A percentile compares a stretch with the other conserved stretches of the same genome.
Evolutionary conservation across 2,113 vertebrate species (phyloP).

Genomic region (Cyrtonyx montezumae): DNA sequence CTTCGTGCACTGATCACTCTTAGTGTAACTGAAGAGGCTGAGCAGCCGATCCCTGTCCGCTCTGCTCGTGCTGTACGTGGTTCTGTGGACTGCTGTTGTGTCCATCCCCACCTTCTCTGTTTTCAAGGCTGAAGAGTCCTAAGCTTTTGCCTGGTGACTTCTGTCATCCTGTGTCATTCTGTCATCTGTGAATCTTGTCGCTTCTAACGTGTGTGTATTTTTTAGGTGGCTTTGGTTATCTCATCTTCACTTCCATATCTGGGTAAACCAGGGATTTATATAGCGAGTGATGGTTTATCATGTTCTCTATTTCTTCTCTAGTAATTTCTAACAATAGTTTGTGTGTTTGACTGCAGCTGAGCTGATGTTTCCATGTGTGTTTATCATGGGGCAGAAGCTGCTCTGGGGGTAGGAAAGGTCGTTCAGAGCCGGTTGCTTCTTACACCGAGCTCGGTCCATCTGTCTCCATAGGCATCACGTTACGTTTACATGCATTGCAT

Average conservation of each 20-base stretch:
- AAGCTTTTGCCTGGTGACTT: background rate
- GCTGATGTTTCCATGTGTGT: background rate
- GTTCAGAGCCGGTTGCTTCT: background rate
- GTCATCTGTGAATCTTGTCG: background rate
- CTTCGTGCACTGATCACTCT: rapidly evolving
- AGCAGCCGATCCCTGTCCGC: background rate
- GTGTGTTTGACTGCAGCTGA: background rate
- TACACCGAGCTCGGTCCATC: background rate
- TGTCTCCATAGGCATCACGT: background rate
- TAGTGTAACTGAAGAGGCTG: background rate
- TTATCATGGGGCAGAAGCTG: background rate
- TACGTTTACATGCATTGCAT: rapidly evolving
- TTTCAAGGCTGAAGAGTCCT: background rate
- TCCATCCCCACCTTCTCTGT: rapidly evolving
- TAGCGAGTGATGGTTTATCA: background rate
- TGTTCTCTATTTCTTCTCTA: background rate
- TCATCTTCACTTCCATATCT: background rate
- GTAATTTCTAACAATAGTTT: background rate
- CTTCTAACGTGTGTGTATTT: background rate
- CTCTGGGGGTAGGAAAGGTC: background rate
- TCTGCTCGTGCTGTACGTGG: background rate
- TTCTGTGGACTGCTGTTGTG: rapidly evolving
- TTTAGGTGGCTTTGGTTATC: no score
- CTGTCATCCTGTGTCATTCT: no score
- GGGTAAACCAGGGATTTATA: background rate